Evolutionary conservation across 2,888 invertebrate genomes (phyloP).

Genomic region (Gibbula magus): DNA sequence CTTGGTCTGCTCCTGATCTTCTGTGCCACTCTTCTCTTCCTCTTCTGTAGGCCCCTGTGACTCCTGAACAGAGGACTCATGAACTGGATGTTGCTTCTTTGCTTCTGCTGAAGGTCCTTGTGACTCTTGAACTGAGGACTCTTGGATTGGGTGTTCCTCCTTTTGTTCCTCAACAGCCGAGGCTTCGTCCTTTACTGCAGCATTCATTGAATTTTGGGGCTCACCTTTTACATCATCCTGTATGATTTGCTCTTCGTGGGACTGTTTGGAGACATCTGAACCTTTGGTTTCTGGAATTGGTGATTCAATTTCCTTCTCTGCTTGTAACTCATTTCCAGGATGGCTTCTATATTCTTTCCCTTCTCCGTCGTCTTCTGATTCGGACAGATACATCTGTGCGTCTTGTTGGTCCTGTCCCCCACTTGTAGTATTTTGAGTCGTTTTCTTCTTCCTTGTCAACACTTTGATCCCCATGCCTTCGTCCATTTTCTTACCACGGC

Average conservation of each 20-base stretch:
- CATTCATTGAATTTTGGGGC: too few relatives aligned
- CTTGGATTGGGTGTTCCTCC: not conserved
- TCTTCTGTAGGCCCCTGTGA: not conserved
- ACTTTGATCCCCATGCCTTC: constrained; percentile 45
- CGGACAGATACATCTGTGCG: too few relatives aligned
- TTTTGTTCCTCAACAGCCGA: not conserved
- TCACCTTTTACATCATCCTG: too few relatives aligned
- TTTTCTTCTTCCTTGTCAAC: not conserved
- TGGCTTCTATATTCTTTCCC: too few relatives aligned
- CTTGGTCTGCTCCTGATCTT: not conserved
- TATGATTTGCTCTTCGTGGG: too few relatives aligned
- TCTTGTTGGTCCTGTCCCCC: too few relatives aligned
- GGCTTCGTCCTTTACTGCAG: not conserved
- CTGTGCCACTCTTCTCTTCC: not conserved
- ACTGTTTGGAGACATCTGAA: too few relatives aligned
- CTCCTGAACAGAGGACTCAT: not conserved
- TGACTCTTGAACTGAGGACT: constrained; percentile 82
- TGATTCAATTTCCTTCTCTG: too few relatives aligned
- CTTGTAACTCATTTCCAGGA: too few relatives aligned
- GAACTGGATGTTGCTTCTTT: not conserved
- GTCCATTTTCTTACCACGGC: constrained; percentile 57
- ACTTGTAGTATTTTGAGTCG: too few relatives aligned
- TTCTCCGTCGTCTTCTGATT: too few relatives aligned
- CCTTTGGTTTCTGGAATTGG: too few relatives aligned
- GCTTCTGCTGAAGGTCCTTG: constrained; percentile 77